These are phyloP conservation scores for Eupithecia subfuscata DNA, from an alignment of 2,888 invertebrate species.

Conservation along the genomic window DNA sequence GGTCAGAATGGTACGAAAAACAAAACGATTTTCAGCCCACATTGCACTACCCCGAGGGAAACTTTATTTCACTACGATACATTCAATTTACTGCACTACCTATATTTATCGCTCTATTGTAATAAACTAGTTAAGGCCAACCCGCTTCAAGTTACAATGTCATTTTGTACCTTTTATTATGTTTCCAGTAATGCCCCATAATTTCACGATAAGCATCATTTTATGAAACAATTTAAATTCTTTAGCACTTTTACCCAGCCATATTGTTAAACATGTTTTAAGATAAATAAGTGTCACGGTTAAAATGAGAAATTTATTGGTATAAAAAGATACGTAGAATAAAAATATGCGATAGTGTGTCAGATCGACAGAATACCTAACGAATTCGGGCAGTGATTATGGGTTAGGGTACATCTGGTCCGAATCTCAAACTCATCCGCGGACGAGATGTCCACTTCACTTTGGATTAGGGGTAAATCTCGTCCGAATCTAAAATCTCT, in stretches of 20 bases:
- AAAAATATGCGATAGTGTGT: too few relatives aligned
- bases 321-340: background rate
- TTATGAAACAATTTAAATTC: slow-evolving; percentile 35
- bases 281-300: slow-evolving; percentile 4
- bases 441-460: too few relatives aligned
- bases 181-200: slow-evolving; percentile 32
- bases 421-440: too few relatives aligned
- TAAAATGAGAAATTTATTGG: background rate
- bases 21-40: slow-evolving; percentile 18
- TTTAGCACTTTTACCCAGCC: slow-evolving; percentile 23
- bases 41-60: slow-evolving; percentile 34
- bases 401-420: too few relatives aligned
- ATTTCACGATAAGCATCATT: slow-evolving; percentile 32
- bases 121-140: slow-evolving; percentile 30
- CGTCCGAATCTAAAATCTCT: too few relatives aligned
- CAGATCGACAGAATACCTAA: too few relatives aligned
- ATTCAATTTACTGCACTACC: slow-evolving; percentile 29
- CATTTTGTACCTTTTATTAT: slow-evolving; percentile 30
- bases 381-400: too few relatives aligned
- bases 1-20: slow-evolving; percentile 15
- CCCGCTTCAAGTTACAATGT: slow-evolving; percentile 27
- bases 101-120: slow-evolving; percentile 37
- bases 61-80: slow-evolving; percentile 27
- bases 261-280: slow-evolving; percentile 11
- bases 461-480: too few relatives aligned